Evolutionary conservation across 2,888 invertebrate species (phyloP), one percentile per base, ranked within the genome.

Genomic region (Eumerus sabulonum): DNA sequence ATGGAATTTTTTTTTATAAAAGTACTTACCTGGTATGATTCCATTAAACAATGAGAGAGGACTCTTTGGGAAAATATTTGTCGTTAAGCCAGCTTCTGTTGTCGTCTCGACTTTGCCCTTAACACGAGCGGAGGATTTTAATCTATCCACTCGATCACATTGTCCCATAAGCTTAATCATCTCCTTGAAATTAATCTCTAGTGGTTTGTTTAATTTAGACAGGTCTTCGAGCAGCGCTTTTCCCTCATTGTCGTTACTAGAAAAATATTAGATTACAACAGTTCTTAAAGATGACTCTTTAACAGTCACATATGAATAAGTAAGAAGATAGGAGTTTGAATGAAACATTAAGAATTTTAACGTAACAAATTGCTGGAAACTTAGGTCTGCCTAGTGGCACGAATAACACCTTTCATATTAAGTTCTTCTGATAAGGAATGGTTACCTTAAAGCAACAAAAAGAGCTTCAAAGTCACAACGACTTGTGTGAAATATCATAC

Each of bases 121-220:
- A 45, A 82, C 76, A 0, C 81, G 82, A 5, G 84, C 53, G 4
- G 83, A 83, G 1, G 45, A 13, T 40, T 82, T 86, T 1, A 86
- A 76, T 84, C 85, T 87, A 67, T 92, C 92, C 81, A 95, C 90
- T 87, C 92, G 91, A 84, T 94, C 93, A 84, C 96, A 96, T 85
- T 94, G 93, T n/a, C 90, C 88, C 94, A 96, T 95, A 45, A 96
- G 90, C 83, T 91, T 92, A 72, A 94, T 90, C 94, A 96, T 96
- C 87, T 95, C 94, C 1, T 90, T 88, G 86, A 96, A 94, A 53
- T 91, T 90, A 81, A 95, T 93, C 76, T 90, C 90, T 44, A 93
- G 89, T 0, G 94, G 94, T 35, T 91, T 88, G 84, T 93, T 92
- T 82, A 92, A 90, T 64, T 90, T 87, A 64, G 92, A 90, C 71